Evolutionary conservation across 2,113 vertebrate genomes (phyloP), one percentile per base, ranked within the genome.

Genomic region (Syngnathus typhle): DNA sequence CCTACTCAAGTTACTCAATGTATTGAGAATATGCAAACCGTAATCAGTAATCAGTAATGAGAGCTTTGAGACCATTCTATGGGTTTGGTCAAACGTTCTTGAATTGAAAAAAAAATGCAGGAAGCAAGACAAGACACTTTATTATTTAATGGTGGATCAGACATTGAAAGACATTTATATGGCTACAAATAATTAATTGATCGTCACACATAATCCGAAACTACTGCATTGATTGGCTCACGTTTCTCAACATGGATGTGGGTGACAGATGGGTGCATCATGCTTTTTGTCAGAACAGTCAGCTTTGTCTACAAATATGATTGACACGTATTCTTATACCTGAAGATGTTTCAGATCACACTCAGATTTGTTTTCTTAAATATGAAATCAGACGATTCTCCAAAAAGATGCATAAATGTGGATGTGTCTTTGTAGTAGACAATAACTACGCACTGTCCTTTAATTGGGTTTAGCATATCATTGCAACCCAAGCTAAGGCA

Each of bases 41-140:
- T n/a, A n/a, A n/a, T n/a, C n/a, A n/a, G n/a, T n/a, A n/a, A n/a
- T 39, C 69, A 71, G 82, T 84, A 83, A 83, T 65, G 71, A 69
- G 77, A 80, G 72, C 78, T 72, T 76, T 52, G 23, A 69, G 62
- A 70, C 74, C 63, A 65, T 71, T 13, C n/a, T 39, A 9, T 51
- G 32, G 43, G n/a, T 49, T 67, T 7, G 0, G 19, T 62, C 76
- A 74, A 5, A 0, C 56, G 47, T 44, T 60, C 55, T 38, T 51
- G 49, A 12, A 8, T 60, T 39, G 1, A 0, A 39, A 52, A 19
- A 59, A 59, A 67, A 62, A 43, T 39, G 19, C 4, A 7, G 2
- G 11, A 37, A 59, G 1, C 21, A 32, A 56, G 4, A 32, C 13
- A 56, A n/a, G 13, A 7, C 16, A 16, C 23, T 59, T 13, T 39